These are phyloP conservation scores for Bacillus rossius DNA, from an alignment of 1,140 invertebrate genomes.

Conservation along the genomic window DNA sequence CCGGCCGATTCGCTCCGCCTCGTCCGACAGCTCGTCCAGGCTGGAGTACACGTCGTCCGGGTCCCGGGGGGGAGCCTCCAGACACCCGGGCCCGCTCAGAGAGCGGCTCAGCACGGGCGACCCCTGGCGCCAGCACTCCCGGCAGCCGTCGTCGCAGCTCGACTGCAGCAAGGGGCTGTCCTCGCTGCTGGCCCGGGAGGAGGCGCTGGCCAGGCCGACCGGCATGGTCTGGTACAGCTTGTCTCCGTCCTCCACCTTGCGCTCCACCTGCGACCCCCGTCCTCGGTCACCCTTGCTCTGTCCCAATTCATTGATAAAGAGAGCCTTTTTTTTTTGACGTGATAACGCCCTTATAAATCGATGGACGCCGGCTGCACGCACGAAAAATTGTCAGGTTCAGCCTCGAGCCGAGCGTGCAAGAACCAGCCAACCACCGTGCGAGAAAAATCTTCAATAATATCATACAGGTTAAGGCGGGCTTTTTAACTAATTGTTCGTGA, in stretches of 20 bases:
- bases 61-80: conserved; percentile 43
- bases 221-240: conserved; percentile 70
- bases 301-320: no score
- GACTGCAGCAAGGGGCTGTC: neutral
- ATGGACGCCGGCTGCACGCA: no score
- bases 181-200: conserved; percentile 43
- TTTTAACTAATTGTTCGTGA: no score
- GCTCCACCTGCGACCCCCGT: conserved; percentile 45
- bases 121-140: neutral
- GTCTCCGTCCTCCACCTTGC: conserved; percentile 55
- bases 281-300: no score
- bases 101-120: conserved; percentile 49
- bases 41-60: neutral
- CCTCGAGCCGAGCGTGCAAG: no score
- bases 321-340: no score
- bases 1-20: neutral
- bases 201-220: conserved; percentile 44
- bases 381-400: no score
- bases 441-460: no score
- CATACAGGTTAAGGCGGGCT: no score
- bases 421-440: no score
- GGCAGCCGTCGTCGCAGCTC: neutral
- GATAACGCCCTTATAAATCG: no score
- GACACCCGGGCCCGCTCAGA: conserved; percentile 62
- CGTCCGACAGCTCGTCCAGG: no score